These are phyloP conservation scores for Agrochola circellaris DNA, from an alignment of 2,888 invertebrate genomes.

Conservation along the genomic window DNA sequence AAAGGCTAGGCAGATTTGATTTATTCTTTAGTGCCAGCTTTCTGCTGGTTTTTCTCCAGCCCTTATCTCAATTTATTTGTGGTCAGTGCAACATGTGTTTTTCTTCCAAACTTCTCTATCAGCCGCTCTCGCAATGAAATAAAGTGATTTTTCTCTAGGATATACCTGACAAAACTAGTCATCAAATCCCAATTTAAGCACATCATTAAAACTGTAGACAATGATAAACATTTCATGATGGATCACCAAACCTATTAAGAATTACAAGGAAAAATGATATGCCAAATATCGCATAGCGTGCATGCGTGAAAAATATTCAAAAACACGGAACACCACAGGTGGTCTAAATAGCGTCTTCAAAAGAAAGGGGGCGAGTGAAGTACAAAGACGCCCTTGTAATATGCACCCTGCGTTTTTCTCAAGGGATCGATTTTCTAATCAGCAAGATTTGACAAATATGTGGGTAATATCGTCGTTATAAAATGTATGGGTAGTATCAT, in stretches of 20 bases:
- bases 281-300: slow-evolving; percentile 38
- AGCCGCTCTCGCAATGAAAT: too few species aligned
- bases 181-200: neutral
- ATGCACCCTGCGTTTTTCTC: slow-evolving; percentile 57
- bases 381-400: slow-evolving; percentile 40
- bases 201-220: neutral
- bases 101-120: too few species aligned
- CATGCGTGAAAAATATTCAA: slow-evolving; percentile 56
- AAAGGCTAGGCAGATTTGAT: too few species aligned
- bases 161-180: neutral
- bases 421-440: slow-evolving; percentile 53
- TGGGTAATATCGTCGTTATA: neutral
- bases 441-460: slow-evolving; percentile 44
- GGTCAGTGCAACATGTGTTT: too few species aligned
- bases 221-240: slow-evolving; percentile 17
- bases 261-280: slow-evolving; percentile 40
- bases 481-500: neutral
- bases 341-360: slow-evolving; percentile 56
- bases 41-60: too few species aligned
- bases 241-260: slow-evolving; percentile 20
- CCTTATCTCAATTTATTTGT: too few species aligned
- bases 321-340: slow-evolving; percentile 51
- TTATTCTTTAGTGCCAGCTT: neutral
- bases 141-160: too few species aligned
- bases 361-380: slow-evolving; percentile 38